Percentiles rank a stretch among this genome's conserved stretches.
phyloP scores from a whole-genome alignment of 2,797 vertebrate species.

The Rachycentron canadum region DNA sequence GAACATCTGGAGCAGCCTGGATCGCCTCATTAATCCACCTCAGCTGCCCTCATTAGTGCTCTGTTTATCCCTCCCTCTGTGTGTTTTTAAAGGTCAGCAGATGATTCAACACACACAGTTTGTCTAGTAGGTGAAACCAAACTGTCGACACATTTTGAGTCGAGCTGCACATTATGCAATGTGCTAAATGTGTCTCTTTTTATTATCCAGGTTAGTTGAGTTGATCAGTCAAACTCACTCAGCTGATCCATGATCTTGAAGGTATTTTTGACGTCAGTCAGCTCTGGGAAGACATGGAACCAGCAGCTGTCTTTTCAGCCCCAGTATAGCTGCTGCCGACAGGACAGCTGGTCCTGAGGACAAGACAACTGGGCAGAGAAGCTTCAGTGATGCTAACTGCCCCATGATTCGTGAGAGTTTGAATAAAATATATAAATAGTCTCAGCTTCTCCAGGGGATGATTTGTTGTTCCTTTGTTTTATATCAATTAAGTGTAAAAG shows the following conservation, averaged over 20 bases:
- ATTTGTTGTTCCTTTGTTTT: too few species aligned
- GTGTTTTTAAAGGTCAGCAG: constrained; percentile 10
- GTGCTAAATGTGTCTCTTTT: not conserved
- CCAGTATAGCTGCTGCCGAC: not conserved
- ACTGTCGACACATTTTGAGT: not conserved
- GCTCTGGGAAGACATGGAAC: too few species aligned
- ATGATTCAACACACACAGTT: not conserved
- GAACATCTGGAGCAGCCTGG: constrained; percentile 61
- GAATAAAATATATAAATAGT: too few species aligned
- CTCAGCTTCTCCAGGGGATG: too few species aligned
- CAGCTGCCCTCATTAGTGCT: constrained; percentile 42
- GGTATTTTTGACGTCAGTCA: too few species aligned
- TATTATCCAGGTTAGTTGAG: too few species aligned
- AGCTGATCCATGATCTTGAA: too few species aligned
- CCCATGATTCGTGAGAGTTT: too few species aligned
- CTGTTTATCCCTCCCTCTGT: not conserved
- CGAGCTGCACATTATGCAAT: not conserved
- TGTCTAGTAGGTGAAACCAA: not conserved
- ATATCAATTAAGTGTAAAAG: too few species aligned
- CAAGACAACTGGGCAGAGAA: not conserved
- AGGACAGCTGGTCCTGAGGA: not conserved
- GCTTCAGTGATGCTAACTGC: too few species aligned
- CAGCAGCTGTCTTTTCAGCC: not conserved
- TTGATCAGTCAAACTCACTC: too few species aligned
- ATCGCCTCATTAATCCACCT: constrained; percentile 39